phyloP scores from a whole-genome alignment of 2,113 vertebrate species.

The Uria lomvia region DNA sequence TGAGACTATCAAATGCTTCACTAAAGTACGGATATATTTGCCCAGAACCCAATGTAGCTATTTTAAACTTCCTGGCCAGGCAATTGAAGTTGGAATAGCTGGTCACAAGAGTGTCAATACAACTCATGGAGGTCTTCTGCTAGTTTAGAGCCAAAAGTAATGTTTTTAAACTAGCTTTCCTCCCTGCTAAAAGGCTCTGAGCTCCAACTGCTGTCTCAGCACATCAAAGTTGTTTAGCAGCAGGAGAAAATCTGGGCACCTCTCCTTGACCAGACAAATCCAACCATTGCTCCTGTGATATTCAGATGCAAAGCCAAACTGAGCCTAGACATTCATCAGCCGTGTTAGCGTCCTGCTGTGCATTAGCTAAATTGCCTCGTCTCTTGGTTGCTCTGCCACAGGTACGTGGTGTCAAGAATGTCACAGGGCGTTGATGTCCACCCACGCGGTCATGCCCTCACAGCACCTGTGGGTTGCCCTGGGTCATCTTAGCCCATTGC shows the following conservation, averaged over 20 bases:
- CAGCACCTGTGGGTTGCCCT: background rate
- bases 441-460: accelerated
- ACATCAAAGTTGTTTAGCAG: background rate
- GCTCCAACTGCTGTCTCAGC: background rate
- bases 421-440: background rate
- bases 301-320: background rate
- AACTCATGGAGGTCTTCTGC: background rate
- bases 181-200: background rate
- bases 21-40: background rate
- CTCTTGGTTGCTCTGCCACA: background rate
- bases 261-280: background rate
- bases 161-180: background rate
- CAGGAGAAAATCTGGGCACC: background rate
- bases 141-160: background rate
- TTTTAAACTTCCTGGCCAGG: background rate
- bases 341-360: background rate
- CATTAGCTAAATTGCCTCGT: no score
- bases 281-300: background rate
- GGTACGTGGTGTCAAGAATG: background rate
- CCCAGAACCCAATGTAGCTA: background rate
- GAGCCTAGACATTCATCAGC: background rate
- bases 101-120: background rate
- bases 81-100: background rate
- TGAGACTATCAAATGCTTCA: background rate
- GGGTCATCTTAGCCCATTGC: background rate